Base-by-base conservation (phyloP, 2,797 vertebrate species). In the Anomalospiza imberbis region DNA sequence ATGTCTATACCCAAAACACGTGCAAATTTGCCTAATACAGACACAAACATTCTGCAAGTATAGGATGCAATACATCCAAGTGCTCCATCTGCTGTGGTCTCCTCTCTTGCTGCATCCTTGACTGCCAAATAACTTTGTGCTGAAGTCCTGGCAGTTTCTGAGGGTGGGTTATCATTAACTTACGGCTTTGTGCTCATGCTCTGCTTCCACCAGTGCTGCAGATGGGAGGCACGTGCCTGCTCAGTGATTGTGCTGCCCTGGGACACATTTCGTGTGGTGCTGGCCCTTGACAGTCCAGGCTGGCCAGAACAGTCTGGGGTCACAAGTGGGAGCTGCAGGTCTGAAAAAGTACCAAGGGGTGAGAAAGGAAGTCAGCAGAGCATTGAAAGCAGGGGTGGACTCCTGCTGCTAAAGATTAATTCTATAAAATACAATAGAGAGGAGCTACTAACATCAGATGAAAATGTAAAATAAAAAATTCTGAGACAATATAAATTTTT, bases 221-320 rank as follows among this genome's bases (percentile, higher is more conserved):
- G 79, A 60, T 9, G 85, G 45, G 73, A 68, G 32, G 42, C 9
- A 29, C 0, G 63, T 44, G 38, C 68, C 54, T 20, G 68, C 81
- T n/a, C 76, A 29, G 18, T 18, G 36, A 71, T 45, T 73, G 95
- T 15, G 7, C 65, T 55, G 15, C 88, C 42, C 73, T 88, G 95
- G 48, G 94, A 89, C 77, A 55, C 3, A 44, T 88, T 88, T 66
- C 48, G 57, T 60, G 90, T 0, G 2, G 34, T 0, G 16, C 67
- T 96, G 44, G 29, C 45, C 44, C 70, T 86, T 78, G 89, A 62
- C 20, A 72, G 66, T 29, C 42, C 40, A 70, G 62, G 86, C 67
- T 87, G 92, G 42, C 79, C 12, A 40, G 95, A 75, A 87, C 98
- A 99, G 70, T 97, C 97, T 34, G 97, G 95, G 45, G 96, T 95